These are phyloP conservation scores for Rhagonycha lutea DNA, from an alignment of 2,888 invertebrate species.

Conservation along the genomic window DNA sequence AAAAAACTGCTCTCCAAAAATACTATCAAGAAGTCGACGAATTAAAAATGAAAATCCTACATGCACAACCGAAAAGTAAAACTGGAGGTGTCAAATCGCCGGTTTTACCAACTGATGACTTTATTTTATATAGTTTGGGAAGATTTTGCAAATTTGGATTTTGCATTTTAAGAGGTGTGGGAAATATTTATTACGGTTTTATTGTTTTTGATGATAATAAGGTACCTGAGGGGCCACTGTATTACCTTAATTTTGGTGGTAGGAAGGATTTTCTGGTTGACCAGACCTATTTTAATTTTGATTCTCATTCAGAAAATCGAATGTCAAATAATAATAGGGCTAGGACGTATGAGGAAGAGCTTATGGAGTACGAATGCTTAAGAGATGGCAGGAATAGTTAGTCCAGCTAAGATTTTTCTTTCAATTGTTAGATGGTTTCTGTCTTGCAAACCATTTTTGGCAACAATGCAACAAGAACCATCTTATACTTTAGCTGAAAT, in stretches of 20 bases:
- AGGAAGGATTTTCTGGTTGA: conserved; percentile 82
- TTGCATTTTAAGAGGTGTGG: too few relatives aligned
- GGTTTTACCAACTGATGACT: background rate
- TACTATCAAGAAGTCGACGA: conserved; percentile 49
- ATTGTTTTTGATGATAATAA: too few relatives aligned
- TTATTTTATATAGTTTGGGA: conserved; percentile 74
- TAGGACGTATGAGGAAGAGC: background rate
- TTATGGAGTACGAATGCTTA: background rate
- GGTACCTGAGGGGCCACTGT: conserved; percentile 68
- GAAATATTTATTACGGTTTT: too few relatives aligned
- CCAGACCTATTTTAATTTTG: conserved; percentile 84
- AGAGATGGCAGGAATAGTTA: background rate
- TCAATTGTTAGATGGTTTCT: background rate
- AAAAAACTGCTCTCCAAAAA: conserved; percentile 40
- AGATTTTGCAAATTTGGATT: conserved; percentile 81
- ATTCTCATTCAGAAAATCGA: background rate
- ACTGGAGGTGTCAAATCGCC: background rate
- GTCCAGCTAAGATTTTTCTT: background rate
- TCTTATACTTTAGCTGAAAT: background rate
- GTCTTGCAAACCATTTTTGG: background rate
- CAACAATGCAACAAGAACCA: background rate
- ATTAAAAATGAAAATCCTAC: conserved; percentile 49
- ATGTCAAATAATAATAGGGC: background rate
- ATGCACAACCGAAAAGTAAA: conserved; percentile 41
- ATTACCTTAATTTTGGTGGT: conserved; percentile 89